A percentile compares a stretch with the other conserved stretches of the same genome.
These are phyloP conservation scores for Aplodontia rufa DNA, from an alignment of 2,113 vertebrate genomes.

Conservation along the genomic window DNA sequence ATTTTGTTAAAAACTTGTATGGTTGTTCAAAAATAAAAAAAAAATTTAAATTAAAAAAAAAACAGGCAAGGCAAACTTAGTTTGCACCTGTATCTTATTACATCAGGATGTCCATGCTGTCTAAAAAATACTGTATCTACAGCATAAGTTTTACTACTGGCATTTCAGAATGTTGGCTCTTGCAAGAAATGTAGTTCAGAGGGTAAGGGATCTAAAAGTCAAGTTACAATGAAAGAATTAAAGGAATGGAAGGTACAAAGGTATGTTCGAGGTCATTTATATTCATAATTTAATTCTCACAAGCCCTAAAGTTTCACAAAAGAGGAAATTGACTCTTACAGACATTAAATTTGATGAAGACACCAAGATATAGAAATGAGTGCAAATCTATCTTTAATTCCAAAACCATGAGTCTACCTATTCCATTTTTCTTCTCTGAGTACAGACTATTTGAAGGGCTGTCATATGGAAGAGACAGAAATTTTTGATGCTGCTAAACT, in stretches of 20 bases:
- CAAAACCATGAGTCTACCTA: background rate
- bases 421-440: background rate
- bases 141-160: background rate
- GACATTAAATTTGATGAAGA: background rate
- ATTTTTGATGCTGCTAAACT: background rate
- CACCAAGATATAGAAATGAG: background rate
- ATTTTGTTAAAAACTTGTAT: too few relatives aligned
- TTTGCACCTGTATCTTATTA: too few relatives aligned
- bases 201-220: background rate
- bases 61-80: background rate
- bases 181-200: fast-evolving
- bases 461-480: background rate
- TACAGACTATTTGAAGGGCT: background rate
- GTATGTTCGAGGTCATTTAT: background rate
- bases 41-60: too few relatives aligned
- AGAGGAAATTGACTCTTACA: background rate
- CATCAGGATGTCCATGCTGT: background rate
- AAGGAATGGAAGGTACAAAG: background rate
- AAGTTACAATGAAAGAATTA: background rate
- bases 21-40: too few relatives aligned
- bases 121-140: background rate
- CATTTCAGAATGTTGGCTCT: background rate
- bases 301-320: background rate
- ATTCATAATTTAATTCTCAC: background rate
- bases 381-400: background rate